A percentile compares a stretch with the other conserved stretches of the same genome.
Evolutionary conservation across 2,888 invertebrate species (phyloP).

Genomic region (Chrysolina americana): DNA sequence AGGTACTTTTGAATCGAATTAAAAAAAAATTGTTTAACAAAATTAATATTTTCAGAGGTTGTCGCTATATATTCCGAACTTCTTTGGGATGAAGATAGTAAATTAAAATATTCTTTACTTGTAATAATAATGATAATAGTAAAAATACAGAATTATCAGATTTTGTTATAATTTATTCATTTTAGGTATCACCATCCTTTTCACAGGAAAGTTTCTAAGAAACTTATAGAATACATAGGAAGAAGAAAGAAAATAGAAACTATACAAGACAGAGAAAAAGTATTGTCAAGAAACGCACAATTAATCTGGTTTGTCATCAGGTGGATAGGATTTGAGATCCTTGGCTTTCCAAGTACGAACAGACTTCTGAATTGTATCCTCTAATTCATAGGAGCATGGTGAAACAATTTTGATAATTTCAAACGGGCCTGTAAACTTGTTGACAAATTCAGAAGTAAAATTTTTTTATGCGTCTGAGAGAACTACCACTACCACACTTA

Average conservation of each 20-base stretch:
- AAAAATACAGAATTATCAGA: background rate
- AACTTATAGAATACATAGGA: background rate
- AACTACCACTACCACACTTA: constrained; percentile 29
- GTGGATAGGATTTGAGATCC: constrained; percentile 36
- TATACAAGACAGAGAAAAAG: background rate
- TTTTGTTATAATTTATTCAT: too few species aligned
- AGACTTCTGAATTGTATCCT: constrained; percentile 10
- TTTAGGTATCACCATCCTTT: constrained; percentile 3
- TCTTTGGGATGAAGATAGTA: too few species aligned
- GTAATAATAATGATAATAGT: background rate
- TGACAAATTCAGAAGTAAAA: constrained; percentile 27
- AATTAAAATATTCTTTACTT: background rate
- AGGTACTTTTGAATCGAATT: too few species aligned
- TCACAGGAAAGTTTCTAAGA: background rate
- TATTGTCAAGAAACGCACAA: background rate
- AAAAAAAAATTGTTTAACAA: too few species aligned
- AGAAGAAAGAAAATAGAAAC: background rate
- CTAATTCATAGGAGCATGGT: constrained; percentile 34
- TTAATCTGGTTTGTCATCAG: constrained; percentile 17
- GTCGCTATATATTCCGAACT: too few species aligned
- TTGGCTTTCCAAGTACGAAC: constrained; percentile 34
- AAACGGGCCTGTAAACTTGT: constrained; percentile 36
- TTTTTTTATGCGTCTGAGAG: constrained; percentile 28
- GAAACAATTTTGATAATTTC: constrained; percentile 29
- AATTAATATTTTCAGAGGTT: too few species aligned